These are phyloP conservation scores for Muraenolepis orangiensis DNA, from an alignment of 2,797 vertebrate species.

Conservation along the genomic window DNA sequence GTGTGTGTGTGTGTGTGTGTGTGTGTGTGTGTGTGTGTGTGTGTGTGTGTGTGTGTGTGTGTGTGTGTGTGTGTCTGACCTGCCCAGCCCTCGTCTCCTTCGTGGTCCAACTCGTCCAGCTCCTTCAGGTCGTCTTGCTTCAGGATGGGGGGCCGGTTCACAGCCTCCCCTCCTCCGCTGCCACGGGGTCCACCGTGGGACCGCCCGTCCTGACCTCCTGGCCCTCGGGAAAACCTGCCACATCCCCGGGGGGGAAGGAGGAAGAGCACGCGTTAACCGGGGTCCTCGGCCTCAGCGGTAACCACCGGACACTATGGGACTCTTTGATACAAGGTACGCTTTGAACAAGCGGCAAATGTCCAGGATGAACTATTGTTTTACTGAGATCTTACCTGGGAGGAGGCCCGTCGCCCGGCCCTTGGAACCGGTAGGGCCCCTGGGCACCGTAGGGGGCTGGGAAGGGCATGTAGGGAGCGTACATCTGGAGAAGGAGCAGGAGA, in stretches of 20 bases:
- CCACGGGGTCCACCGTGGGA: constrained; percentile 73
- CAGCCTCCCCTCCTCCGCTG: constrained; percentile 69
- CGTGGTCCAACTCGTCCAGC: constrained; percentile 82
- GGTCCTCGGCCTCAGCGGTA: too few relatives aligned
- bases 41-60: not conserved
- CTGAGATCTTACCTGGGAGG: constrained; percentile 75
- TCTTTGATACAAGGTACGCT: too few relatives aligned
- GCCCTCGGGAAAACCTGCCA: constrained; percentile 80
- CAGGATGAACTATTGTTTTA: too few relatives aligned
- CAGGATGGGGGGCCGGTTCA: constrained; percentile 90
- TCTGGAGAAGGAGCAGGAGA: constrained; percentile 66
- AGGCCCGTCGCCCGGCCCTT: constrained; percentile 78
- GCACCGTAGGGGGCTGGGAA: constrained; percentile 88
- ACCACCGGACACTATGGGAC: too few relatives aligned
- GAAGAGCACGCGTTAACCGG: not conserved
- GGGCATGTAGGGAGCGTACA: constrained; percentile 90
- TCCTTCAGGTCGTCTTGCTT: constrained; percentile 94
- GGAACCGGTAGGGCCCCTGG: constrained; percentile 88
- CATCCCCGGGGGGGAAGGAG: not conserved
- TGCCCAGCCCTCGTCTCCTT: constrained; percentile 93
- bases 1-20: too few relatives aligned
- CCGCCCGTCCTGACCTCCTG: constrained; percentile 69
- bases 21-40: too few relatives aligned
- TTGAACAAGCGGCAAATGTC: too few relatives aligned
- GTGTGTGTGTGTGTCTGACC: constrained; percentile 60